Base-by-base conservation (phyloP, 2,113 vertebrate species). In the Clinocottus analis region DNA sequence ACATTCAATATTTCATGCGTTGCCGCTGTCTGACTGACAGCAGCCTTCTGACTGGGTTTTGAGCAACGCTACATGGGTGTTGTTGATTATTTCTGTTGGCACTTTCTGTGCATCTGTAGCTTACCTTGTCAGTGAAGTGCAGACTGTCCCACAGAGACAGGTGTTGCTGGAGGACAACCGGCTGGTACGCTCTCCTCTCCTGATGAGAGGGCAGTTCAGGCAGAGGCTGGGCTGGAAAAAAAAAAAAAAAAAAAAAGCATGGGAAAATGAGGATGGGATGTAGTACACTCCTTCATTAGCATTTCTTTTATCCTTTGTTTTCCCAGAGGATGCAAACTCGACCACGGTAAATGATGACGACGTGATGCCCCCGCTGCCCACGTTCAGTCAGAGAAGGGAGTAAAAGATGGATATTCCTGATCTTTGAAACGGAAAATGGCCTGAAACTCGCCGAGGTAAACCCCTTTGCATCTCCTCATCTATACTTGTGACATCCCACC, bases 141-240 rank as follows among this genome's bases (percentile, higher is more conserved):
- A 98, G 77, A 81, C 91, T 93, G 2, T 97, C 96, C 97, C 97
- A 99, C 62, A 98, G 92, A 1, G 97, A 95, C 83, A 98, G 77
- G 75, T 96, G 95, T 2, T 96, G 94, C 53, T 91, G 87, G 65
- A 96, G n/a, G 49, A 90, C 69, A 61, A 89, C 58, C 1, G 90
- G 61, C 49, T 88, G 83, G 82, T 94, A 91, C 0, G 60, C 78
- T 74, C 59, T 82, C 61, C 76, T 93, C 49, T 80, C 64, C 9
- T 33, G 80, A 33, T 67, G 43, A 68, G 72, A 1, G 6, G 94
- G 94, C 31, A 70, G 67, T 19, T 90, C 89, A 71, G 90, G 85
- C n/a, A 94, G 89, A 27, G 85, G 75, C 66, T 92, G 51, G 3
- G 60, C 94, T 95, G 80, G 13, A 13, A 12, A 41, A 41, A 41